Evolutionary conservation across 2,113 vertebrate species (phyloP), one percentile per base, ranked within the genome.

Genomic region (Lepisosteus oculatus): DNA sequence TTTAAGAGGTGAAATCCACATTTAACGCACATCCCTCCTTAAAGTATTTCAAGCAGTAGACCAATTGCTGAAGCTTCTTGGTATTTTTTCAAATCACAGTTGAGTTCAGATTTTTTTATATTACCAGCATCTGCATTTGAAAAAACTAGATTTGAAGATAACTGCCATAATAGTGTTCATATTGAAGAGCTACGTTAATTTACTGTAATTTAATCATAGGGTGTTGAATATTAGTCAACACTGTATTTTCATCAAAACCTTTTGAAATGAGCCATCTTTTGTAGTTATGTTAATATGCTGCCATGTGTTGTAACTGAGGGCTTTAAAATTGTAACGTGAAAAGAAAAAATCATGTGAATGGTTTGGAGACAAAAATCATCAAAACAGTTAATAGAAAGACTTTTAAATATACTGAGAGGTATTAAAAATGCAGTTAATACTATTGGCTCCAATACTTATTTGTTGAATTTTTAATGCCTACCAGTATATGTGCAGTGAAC

Each of bases 111-210:
- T 44, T 68, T 59, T 44, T 68, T 59, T 43, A 12, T 51, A 68
- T 43, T 68, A 68, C 65, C 72, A 73, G 72, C 72, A 54, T 42
- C 54, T 47, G 47, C 12, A 41, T 51, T 67, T 70, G 7, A 71
- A 64, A 51, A 43, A 17, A 57, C 14, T 61, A 43, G 43, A 64
- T 8, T 62, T 70, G 59, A 65, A 62, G 51, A 72, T 42, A 76
- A 76, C 74, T 80, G 72, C 74, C 78, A 73, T 77, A 74, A 44
- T 51, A 55, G 29, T 73, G 72, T 74, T 55, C 72, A 73, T 41
- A 69, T 65, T 61, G 15, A 62, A 61, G 65, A 29, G 17, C 65
- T 67, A 55, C 67, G 61, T 43, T 44, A 72, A 67, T 67, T 66
- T 64, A 56, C 68, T 72, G 70, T 70, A 77, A n/a, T 43, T 59